Percentiles rank a stretch among this genome's conserved stretches.
phyloP scores from a whole-genome alignment of 1,140 invertebrate species.

The Bicyclus anynana region DNA sequence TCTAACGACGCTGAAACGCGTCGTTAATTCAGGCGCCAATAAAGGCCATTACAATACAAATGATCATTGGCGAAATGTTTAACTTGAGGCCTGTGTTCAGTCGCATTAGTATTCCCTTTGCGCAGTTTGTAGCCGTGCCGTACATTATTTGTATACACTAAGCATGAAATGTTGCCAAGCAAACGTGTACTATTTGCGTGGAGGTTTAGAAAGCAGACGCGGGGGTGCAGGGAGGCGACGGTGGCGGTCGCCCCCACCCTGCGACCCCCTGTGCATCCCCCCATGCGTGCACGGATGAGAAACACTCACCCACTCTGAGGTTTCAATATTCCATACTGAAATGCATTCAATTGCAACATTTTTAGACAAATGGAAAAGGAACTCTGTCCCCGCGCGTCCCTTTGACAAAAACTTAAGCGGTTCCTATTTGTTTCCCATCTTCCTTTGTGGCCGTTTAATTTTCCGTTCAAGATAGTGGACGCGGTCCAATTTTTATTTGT shows the following conservation, averaged over 20 bases:
- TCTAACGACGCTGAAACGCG: constrained; percentile 26
- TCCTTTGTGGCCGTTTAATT: constrained; percentile 43
- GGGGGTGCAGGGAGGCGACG: constrained; percentile 38
- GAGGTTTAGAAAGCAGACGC: constrained; percentile 70
- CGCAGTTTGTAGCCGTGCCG: constrained; percentile 65
- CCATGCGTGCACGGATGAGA: constrained; percentile 62
- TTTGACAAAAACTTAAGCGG: constrained; percentile 48
- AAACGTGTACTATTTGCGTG: constrained; percentile 73
- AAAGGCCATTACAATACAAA: constrained; percentile 49
- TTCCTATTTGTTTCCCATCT: constrained; percentile 41
- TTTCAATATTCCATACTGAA: constrained; percentile 73
- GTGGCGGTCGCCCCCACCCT: constrained; percentile 37
- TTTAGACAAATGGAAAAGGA: constrained; percentile 63
- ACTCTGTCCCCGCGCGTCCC: constrained; percentile 31
- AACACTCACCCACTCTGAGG: constrained; percentile 66
- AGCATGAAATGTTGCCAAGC: constrained; percentile 76
- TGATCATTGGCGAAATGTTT: constrained; percentile 54
- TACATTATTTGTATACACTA: constrained; percentile 75
- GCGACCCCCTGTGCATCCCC: constrained; percentile 34
- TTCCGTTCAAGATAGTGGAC: constrained; percentile 35
- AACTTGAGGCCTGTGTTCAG: constrained; percentile 55
- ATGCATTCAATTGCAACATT: constrained; percentile 72
- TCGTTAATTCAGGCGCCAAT: constrained; percentile 25
- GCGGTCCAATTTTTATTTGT: constrained; percentile 28
- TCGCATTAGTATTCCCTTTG: constrained; percentile 71